Conservation (phyloP, 2,888 invertebrate genomes). For the Strigamia crassipes region DNA sequence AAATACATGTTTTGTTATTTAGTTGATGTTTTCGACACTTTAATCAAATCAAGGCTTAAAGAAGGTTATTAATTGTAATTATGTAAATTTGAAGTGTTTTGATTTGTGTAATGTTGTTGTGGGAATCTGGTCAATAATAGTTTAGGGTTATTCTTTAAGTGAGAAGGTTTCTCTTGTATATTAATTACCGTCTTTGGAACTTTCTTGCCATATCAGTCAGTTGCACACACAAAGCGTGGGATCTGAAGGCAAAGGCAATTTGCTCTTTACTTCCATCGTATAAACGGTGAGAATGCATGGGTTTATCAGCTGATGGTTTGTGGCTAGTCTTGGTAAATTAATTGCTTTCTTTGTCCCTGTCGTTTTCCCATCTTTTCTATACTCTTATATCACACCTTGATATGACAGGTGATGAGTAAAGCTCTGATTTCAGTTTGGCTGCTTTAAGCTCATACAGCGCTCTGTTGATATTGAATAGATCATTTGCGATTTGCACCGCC, state of each 20-base stretch:
- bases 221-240: conserved; percentile 29
- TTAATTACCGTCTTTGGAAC: conserved; percentile 37
- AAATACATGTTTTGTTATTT: too few species aligned
- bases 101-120: not conserved
- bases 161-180: conserved; percentile 32
- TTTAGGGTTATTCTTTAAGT: not conserved
- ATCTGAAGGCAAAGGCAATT: conserved; percentile 34
- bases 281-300: conserved; percentile 33
- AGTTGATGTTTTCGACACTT: too few species aligned
- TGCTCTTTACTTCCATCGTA: conserved; percentile 36
- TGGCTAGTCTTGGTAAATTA: conserved; percentile 28
- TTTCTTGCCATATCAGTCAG: conserved; percentile 35
- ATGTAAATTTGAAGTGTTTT: not conserved
- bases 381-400: conserved; percentile 35
- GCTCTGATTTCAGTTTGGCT: not conserved
- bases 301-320: conserved; percentile 32
- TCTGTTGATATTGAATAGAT: conserved; percentile 8
- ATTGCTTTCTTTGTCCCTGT: conserved; percentile 42
- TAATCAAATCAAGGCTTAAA: too few species aligned
- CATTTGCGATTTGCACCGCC: not conserved
- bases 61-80: too few species aligned
- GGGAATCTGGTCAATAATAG: not conserved
- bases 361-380: not conserved
- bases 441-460: not conserved
- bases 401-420: conserved; percentile 37